These are phyloP conservation scores for Euplexia lucipara DNA, from an alignment of 2,888 invertebrate species.

Conservation along the genomic window DNA sequence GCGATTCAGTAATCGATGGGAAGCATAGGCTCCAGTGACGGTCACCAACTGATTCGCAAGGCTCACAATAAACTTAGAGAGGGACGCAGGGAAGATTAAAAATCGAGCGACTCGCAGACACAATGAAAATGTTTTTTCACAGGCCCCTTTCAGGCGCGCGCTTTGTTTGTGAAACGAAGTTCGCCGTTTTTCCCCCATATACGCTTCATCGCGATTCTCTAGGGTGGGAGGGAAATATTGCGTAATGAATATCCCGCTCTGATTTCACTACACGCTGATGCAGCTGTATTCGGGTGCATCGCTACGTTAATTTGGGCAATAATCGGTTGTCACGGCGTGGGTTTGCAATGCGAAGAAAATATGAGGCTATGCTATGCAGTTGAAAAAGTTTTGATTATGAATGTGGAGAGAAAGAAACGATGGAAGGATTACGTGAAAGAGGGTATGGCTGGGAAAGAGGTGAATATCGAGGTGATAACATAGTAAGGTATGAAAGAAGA, in stretches of 20 bases:
- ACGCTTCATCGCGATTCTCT: constrained; percentile 85
- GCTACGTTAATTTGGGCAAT: constrained; percentile 75
- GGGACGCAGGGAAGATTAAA: constrained; percentile 86
- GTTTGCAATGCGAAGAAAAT: too few species aligned
- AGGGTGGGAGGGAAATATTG: constrained; percentile 79
- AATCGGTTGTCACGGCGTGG: constrained; percentile 57
- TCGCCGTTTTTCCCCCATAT: constrained; percentile 84
- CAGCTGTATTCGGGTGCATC: constrained; percentile 68
- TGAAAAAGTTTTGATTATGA: too few species aligned
- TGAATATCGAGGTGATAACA: too few species aligned
- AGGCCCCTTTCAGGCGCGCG: constrained; percentile 85
- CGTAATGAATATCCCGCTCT: constrained; percentile 83
- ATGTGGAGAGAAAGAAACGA: too few species aligned
- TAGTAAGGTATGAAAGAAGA: too few species aligned
- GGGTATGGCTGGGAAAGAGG: too few species aligned
- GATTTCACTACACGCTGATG: constrained; percentile 71
- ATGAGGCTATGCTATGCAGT: too few species aligned
- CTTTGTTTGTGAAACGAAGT: constrained; percentile 90
- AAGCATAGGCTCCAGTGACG: constrained; percentile 75
- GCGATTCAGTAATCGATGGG: constrained; percentile 64
- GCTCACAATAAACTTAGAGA: constrained; percentile 87
- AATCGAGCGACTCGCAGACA: constrained; percentile 89
- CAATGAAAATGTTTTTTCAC: constrained; percentile 90
- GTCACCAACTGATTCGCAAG: constrained; percentile 79
- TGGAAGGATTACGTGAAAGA: too few species aligned